Evolutionary conservation across 2,888 invertebrate species (phyloP), one percentile per base, ranked within the genome.

Genomic region (Miltochrista miniata): DNA sequence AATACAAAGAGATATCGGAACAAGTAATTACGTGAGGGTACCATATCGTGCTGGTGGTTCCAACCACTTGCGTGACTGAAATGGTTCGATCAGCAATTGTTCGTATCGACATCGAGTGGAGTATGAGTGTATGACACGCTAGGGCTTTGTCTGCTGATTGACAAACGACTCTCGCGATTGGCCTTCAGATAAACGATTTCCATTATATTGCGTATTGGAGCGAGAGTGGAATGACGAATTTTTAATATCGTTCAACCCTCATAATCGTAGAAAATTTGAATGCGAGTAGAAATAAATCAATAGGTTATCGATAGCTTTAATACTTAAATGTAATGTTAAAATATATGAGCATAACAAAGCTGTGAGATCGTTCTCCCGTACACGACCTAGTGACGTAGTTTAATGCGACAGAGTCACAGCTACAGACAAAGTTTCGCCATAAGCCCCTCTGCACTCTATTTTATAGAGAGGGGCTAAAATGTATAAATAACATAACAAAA

Each of bases 31-130:
- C 57, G 60, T 63, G 48, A 64, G 53, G 63, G 67, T 64, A 68
- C 60, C 67, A 68, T 58, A 68, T 61, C 65, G 69, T 76, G 68
- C 61, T 64, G 59, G 51, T 46, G 64, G 68, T 68, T 57, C 65
- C 64, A 52, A 59, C 38, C 59, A 64, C 59, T 83, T 63, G 85
- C 87, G 86, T 87, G 87, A 83, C 81, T 79, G 47, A 69, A 75
- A 73, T 71, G 69, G 70, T 79, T 82, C 74, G 68, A 82, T 76
- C 62, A 73, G 61, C 72, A 70, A 71, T 73, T 70, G 77, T 74
- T 77, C 72, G 71, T 76, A 83, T 81, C 80, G 73, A 77, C 71
- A 74, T 85, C 74, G 77, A 85, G 85, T 85, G 79, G 74, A 76
- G 79, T 76, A 80, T 75, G 74, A 83, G 18, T 24, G 18, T 24